Base-by-base conservation (phyloP, 2,888 invertebrate genomes). In the Elysia crispata region DNA sequence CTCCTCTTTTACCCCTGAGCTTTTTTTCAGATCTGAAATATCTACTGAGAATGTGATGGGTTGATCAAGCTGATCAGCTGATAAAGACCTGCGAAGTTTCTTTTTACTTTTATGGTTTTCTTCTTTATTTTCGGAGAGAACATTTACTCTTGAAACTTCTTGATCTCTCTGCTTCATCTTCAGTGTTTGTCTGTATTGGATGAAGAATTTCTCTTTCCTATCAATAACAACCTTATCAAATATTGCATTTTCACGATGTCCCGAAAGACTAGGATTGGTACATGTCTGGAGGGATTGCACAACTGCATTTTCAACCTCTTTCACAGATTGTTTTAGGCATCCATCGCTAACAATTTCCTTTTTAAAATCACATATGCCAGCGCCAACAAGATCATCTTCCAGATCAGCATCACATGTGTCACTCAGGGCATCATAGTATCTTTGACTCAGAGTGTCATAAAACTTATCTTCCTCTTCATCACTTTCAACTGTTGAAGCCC, bases 391-490 rank as follows among this genome's bases (percentile, higher is more conserved):
- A 67, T 28, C 49, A 11, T 70, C 28, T 57, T 70, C 49, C 3
- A 41, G 11, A 31, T 69, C 70, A 41, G 69, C 70, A 62, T 62
- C 70, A 6, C n/a, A 23, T 5, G 62, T 50, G 28, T 77, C 77
- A 70, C 77, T 77, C 50, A 77, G 25, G 23, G 77, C 70, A 77
- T 77, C 77, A n/a, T 77, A 77, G 23, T 77, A 77, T 28, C 49
- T 70, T n/a, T 77, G 70, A 77, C 77, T 77, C 70, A 69, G 28
- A 23, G 77, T 77, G 77, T 77, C 77, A 70, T 77, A 77, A 57
- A 70, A 77, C 11, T 70, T n/a, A 49, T 77, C 77, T 50, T 76
- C 76, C 28, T 77, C 77, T 54, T 54, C 69, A 28, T 69, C 77
- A 33, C 70, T 70, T 5, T 70, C 70, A 25, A 60, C 25, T n/a